phyloP scores from a whole-genome alignment of 2,113 vertebrate genomes.

The Siniperca chuatsi region DNA sequence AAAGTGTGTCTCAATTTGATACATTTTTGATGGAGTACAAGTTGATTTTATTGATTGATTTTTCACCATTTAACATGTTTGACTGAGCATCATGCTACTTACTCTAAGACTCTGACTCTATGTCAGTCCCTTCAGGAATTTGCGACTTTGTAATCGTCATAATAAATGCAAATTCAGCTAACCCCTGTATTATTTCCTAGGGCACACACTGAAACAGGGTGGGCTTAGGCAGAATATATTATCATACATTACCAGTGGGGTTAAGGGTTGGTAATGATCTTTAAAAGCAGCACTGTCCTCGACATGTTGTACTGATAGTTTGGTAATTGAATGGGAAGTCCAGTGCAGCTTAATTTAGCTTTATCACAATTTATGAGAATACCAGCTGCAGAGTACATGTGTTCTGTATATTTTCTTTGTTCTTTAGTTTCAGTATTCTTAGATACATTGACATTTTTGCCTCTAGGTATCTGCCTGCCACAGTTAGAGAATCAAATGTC shows the following conservation, averaged over 20 bases:
- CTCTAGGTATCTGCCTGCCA: neutral
- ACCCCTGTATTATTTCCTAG: neutral
- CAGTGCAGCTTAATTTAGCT: neutral
- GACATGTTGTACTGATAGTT: conserved; percentile 11
- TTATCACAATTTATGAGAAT: neutral
- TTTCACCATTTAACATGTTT: neutral
- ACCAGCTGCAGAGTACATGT: neutral
- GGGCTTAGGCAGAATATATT: neutral
- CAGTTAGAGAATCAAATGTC: conserved; percentile 8
- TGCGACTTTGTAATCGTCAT: neutral
- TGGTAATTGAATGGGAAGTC: neutral
- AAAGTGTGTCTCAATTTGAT: neutral
- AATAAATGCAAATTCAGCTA: neutral
- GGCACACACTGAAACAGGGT: neutral
- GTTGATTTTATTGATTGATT: neutral
- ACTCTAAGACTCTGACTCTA: neutral
- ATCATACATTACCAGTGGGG: neutral
- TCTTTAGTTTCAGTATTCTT: neutral
- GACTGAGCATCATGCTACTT: neutral
- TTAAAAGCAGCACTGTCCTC: neutral
- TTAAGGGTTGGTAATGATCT: neutral
- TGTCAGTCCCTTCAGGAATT: neutral
- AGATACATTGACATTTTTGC: conserved; percentile 19
- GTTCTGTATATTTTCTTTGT: neutral
- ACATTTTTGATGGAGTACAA: neutral